Evolutionary conservation across 2,888 invertebrate genomes (phyloP), one percentile per base, ranked within the genome.

Genomic region (Limulus polyphemus): DNA sequence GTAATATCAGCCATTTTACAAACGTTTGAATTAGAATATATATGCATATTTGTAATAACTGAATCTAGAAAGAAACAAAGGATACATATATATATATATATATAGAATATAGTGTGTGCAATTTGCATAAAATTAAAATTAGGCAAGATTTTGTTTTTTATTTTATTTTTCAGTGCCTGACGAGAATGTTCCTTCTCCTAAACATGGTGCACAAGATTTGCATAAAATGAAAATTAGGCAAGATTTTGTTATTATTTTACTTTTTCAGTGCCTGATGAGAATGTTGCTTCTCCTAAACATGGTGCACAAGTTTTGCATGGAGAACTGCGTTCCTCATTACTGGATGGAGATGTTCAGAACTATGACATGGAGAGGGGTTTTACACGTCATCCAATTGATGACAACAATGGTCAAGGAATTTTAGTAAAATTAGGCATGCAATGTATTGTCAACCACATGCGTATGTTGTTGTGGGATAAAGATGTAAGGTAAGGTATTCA

Each of bases 291-390:
- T 1, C 77, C 83, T 2, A 82, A 84, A 71, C 84, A 86, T 69
- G 88, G 88, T 51, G 89, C 97, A 0, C 84, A 87, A 72, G 95
- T 97, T 47, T 80, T 93, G 12, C 82, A 87, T 50, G 97, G 97
- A 11, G 95, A 97, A 79, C 86, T 92, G 83, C 84, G 88, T 64
- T 82, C 86, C 50, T 88, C 88, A 55, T 80, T 98, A 67, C 80
- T 98, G 49, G 92, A 97, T 76, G 94, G 94, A 0, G 92, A 97
- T 79, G 83, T 82, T 54, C 83, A 82, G 67, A 84, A 83, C 70
- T 93, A 92, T 76, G 92, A 93, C 77, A 88, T 91, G 86, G 97
- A 98, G 77, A 83, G 88, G 68, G 97, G 88, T 64, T 91, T 90
- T 76, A 88, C 92, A 10, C 81, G 91, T 0, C 93, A 94, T 77